A percentile compares a stretch with the other conserved stretches of the same genome.
Conservation (phyloP, 2,888 invertebrate genomes). For the Lobophora halterata region DNA sequence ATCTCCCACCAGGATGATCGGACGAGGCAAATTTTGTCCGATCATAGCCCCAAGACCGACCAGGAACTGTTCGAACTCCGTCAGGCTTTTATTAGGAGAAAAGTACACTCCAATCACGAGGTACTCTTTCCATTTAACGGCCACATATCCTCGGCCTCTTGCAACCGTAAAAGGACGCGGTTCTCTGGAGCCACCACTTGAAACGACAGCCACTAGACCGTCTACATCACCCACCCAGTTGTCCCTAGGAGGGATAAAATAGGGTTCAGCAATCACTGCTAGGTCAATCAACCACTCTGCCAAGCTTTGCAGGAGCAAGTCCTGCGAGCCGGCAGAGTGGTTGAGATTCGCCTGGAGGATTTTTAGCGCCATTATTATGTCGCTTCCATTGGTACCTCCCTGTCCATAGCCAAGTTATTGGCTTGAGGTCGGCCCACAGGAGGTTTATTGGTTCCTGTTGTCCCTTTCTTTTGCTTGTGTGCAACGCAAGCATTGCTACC, state of each 20-base stretch:
- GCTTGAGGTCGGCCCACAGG: too few relatives aligned
- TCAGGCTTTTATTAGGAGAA: not conserved
- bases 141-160: not conserved
- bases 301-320: slow-evolving; percentile 4
- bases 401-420: not conserved
- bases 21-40: not conserved
- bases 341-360: slow-evolving; percentile 5
- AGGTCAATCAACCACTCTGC: slow-evolving; percentile 8
- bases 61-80: slow-evolving; percentile 14
- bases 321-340: slow-evolving; percentile 9
- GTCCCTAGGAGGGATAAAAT: not conserved
- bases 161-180: too few relatives aligned
- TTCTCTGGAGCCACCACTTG: not conserved
- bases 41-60: slow-evolving; percentile 5
- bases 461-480: not conserved
- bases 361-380: not conserved
- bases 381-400: not conserved
- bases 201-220: too few relatives aligned
- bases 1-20: slow-evolving; percentile 13
- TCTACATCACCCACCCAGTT: slow-evolving; percentile 2
- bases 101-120: not conserved
- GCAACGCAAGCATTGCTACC: not conserved
- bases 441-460: not conserved
- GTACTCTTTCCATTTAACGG: not conserved
- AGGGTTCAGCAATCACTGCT: slow-evolving; percentile 1